Conservation (phyloP, 2,113 vertebrate genomes). For the Oriolus oriolus region DNA sequence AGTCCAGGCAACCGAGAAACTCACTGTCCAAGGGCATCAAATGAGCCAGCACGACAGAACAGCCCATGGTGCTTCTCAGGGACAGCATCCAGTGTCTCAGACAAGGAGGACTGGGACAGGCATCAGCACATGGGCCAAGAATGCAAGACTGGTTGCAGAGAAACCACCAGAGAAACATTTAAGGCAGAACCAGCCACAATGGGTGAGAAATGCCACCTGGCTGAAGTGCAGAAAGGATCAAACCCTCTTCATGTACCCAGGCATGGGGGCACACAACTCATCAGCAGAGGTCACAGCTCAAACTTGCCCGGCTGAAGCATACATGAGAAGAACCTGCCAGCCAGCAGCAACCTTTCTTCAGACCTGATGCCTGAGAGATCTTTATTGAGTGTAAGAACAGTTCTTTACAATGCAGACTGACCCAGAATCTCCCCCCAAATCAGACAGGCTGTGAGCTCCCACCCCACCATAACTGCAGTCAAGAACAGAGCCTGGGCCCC, state of each 20-base stretch:
- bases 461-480: neutral
- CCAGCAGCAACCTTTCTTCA: neutral
- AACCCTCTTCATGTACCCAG: neutral
- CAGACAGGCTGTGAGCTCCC: neutral
- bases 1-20: neutral
- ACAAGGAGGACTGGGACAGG: neutral
- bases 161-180: neutral
- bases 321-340: neutral
- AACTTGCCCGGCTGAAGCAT: fast-evolving
- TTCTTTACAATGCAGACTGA: neutral
- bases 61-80: neutral
- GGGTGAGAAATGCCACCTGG: neutral
- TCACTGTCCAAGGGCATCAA: neutral
- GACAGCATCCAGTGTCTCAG: neutral
- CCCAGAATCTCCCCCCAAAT: neutral
- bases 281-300: neutral
- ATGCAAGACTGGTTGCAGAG: neutral
- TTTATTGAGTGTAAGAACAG: slow-evolving; percentile 47
- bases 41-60: neutral
- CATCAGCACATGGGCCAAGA: fast-evolving
- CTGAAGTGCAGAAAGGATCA: neutral
- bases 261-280: fast-evolving
- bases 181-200: neutral
- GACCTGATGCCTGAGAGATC: neutral
- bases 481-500: neutral